Percentiles rank a stretch among this genome's conserved stretches.
Conservation (phyloP, 2,797 vertebrate species). For the Phoebastria nigripes region DNA sequence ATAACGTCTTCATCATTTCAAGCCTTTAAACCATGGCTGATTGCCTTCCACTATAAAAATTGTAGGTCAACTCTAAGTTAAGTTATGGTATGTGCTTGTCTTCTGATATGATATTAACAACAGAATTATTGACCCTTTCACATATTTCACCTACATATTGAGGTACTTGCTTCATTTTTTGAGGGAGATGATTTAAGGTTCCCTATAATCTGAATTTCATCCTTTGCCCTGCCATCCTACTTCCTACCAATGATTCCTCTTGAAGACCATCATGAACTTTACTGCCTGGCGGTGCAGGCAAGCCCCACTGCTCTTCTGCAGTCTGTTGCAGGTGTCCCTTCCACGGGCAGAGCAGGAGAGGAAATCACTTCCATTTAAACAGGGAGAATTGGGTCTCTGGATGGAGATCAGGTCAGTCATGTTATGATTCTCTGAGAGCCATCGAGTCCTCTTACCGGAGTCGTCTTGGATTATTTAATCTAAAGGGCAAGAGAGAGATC, state of each 20-base stretch:
- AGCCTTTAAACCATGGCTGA: not conserved
- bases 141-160: not conserved
- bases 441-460: fast-evolving
- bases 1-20: not conserved
- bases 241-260: not conserved
- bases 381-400: not conserved
- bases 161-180: not conserved
- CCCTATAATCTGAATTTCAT: not conserved
- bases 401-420: not conserved
- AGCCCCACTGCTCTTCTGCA: not conserved
- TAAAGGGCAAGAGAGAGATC: not conserved
- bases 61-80: not conserved
- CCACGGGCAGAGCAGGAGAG: not conserved
- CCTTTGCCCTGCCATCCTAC: not conserved
- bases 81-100: not conserved
- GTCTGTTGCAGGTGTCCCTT: not conserved
- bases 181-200: not conserved
- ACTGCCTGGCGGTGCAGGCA: not conserved
- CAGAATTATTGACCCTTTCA: not conserved
- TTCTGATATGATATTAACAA: not conserved
- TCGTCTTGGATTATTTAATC: not conserved
- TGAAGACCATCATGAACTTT: not conserved
- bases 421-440: not conserved
- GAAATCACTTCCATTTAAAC: not conserved
- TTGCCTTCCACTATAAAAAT: not conserved